Base-by-base conservation (phyloP, 1,140 invertebrate species). In the Diorhabda sublineata region DNA sequence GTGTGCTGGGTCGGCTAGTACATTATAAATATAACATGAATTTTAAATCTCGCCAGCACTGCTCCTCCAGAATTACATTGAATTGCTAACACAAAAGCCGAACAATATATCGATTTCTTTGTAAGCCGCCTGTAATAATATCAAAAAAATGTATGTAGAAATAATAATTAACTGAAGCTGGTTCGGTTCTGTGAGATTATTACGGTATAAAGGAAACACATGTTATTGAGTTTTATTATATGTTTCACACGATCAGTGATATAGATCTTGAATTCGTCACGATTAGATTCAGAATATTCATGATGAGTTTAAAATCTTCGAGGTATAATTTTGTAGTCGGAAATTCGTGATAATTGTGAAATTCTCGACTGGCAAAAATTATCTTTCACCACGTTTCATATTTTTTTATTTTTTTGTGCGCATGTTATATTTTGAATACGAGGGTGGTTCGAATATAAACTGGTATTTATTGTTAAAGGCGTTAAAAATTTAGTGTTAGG, bases 191-290 rank as follows among this genome's bases (percentile, higher is more conserved):
- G 47, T n/a, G 6, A 52, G n/a, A 52, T 52, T 52, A 52, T 52
- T 52, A n/a, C 47, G 6, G n/a, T 52, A 52, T n/a, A 52, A 52
- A 6, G 6, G n/a, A n/a, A 52, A 52, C 47, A 52, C 47, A 52
- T 52, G 47, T 52, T 52, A 52, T 52, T 52, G 47, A 52, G 47
- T 52, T 52, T 52, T 52, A 52, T 52, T 52, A 52, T 52, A 52
- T 52, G 47, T 4, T 52, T 52, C 47, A 52, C 47, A 52, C 47
- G 47, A 52, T 52, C 47, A 52, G 47, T 52, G 47, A 52, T 52
- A 52, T 52, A 52, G 47, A 52, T 52, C 47, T 52, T 52, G 47
- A n/a, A 52, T 52, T 52, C 47, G 47, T 52, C 47, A 52, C 47
- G 47, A 52, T 52, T 52, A 52, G n/a, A 52, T 52, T 52, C 47